Conservation (phyloP, 2,888 invertebrate genomes). For the Lithodes maja region DNA sequence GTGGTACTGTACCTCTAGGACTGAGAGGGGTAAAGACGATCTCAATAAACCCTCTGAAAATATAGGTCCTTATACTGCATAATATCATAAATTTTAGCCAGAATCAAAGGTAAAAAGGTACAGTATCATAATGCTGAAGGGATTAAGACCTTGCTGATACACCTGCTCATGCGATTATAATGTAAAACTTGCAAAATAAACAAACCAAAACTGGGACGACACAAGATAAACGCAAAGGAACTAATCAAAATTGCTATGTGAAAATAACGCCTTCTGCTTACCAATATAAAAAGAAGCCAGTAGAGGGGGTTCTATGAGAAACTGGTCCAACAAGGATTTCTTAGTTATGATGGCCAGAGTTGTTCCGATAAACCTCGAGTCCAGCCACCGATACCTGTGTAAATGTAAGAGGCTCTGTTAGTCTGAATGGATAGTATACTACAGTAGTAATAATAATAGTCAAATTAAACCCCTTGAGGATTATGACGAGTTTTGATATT, state of each 20-base stretch:
- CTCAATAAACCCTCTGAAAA: no score
- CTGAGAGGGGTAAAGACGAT: no score
- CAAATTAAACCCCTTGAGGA: neutral
- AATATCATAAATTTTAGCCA: no score
- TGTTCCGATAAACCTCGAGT: slow-evolving; percentile 47
- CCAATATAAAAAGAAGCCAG: slow-evolving; percentile 49
- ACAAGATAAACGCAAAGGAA: no score
- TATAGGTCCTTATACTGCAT: no score
- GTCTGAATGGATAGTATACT: neutral
- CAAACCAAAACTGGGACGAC: no score
- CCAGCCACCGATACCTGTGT: slow-evolving; percentile 56
- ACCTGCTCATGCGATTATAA: neutral
- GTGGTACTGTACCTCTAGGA: no score
- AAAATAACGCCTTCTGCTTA: neutral
- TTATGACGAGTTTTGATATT: neutral
- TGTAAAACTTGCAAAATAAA: neutral
- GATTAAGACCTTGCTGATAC: neutral
- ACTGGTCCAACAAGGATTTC: slow-evolving; percentile 51
- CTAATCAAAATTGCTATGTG: no score
- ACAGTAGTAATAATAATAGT: neutral
- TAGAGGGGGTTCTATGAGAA: slow-evolving; percentile 59
- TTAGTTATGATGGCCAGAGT: slow-evolving; percentile 20
- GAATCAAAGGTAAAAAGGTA: no score
- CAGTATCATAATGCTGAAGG: no score
- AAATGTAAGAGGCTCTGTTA: neutral